These are phyloP conservation scores for Oenanthe melanoleuca DNA, from an alignment of 2,113 vertebrate genomes.

Conservation along the genomic window DNA sequence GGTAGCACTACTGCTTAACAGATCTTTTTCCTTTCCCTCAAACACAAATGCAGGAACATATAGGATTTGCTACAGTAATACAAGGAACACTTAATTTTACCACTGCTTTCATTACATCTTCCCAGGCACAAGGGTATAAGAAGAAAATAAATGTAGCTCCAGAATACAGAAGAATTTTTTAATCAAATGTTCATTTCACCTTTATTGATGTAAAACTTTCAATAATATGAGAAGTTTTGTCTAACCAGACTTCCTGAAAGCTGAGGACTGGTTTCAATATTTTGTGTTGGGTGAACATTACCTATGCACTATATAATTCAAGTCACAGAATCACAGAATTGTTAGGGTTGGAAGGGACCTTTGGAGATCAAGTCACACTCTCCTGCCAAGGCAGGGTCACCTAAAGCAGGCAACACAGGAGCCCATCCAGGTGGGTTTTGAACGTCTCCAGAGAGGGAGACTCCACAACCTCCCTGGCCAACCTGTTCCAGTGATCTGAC, in stretches of 20 bases:
- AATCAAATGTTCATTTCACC: not conserved
- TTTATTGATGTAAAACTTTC: not conserved
- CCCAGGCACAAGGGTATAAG: not conserved
- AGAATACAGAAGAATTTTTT: not conserved
- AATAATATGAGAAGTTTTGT: not conserved
- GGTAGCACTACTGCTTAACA: not conserved
- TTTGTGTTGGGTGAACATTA: not conserved
- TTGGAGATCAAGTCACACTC: not conserved
- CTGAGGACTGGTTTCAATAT: not conserved
- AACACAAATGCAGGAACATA: not conserved
- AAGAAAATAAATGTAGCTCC: not conserved
- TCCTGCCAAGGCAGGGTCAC: not conserved
- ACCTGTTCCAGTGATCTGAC: not conserved
- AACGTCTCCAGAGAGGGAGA: not conserved
- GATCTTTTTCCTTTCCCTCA: not conserved
- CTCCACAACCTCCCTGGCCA: not conserved
- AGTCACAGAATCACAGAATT: not conserved
- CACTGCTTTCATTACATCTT: not conserved
- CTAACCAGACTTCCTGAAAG: not conserved
- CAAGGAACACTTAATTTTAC: not conserved
- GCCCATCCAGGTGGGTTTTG: not conserved
- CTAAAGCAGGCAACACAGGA: accelerated
- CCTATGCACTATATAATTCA: not conserved
- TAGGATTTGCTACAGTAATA: not conserved
- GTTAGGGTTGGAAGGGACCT: not conserved